Conservation (phyloP, 35 echinoderm and acorn worm genomes). For the Strongylocentrotus purpuratus region DNA sequence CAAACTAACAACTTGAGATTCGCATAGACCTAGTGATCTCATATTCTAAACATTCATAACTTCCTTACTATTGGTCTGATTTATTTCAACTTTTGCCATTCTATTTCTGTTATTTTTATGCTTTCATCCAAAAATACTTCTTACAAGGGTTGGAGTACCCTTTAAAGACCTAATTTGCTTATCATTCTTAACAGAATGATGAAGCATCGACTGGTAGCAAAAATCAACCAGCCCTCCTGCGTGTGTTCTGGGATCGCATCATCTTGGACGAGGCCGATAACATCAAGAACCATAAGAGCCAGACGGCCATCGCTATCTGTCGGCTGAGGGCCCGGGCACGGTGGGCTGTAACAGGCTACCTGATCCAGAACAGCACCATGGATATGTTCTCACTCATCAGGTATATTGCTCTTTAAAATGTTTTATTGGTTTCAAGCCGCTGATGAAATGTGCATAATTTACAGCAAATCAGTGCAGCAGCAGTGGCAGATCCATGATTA, state of each 20-base stretch:
- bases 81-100: too few species aligned
- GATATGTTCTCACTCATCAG: slow-evolving; percentile 97
- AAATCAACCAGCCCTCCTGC: slow-evolving; percentile 60
- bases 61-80: too few species aligned
- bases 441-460: too few species aligned
- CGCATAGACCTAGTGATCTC: too few species aligned
- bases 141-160: too few species aligned
- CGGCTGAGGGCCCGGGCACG: slow-evolving; percentile 77
- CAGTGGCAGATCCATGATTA: too few species aligned
- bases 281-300: slow-evolving; percentile 97
- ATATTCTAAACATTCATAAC: too few species aligned
- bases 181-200: background rate
- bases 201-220: background rate
- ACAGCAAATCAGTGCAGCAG: too few species aligned
- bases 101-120: too few species aligned
- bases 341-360: slow-evolving; percentile 96
- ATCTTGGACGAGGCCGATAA: slow-evolving; percentile 89
- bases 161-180: too few species aligned
- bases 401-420: slow-evolving; percentile 39
- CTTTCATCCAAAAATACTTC: too few species aligned
- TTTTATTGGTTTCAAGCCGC: background rate
- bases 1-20: too few species aligned
- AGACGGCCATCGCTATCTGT: slow-evolving; percentile 81
- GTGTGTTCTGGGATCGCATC: slow-evolving; percentile 88
- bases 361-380: slow-evolving; percentile 93